Percentiles rank a stretch among this genome's conserved stretches.
Conservation (phyloP, 1,140 invertebrate species). For the Nebria ingens region DNA sequence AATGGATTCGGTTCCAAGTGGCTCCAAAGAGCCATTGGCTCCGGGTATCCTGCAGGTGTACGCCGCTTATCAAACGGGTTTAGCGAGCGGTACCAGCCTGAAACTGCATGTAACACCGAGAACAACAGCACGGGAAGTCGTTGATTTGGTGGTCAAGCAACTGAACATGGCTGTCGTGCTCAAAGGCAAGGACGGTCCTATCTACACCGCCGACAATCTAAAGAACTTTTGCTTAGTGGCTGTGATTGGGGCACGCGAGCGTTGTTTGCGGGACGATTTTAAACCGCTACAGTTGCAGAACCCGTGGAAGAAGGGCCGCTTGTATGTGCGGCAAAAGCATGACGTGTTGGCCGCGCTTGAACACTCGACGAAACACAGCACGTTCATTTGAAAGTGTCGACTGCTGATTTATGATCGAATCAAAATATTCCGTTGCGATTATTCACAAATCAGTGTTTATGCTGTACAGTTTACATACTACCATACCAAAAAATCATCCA, state of each 20-base stretch:
- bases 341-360: constrained; percentile 79
- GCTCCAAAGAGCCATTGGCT: constrained; percentile 25
- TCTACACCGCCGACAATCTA: constrained; percentile 68
- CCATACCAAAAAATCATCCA: background rate
- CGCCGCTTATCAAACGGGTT: constrained; percentile 88
- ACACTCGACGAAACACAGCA: constrained; percentile 65
- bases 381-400: constrained; percentile 38
- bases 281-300: constrained; percentile 84
- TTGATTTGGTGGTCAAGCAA: constrained; percentile 87
- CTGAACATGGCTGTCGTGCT: constrained; percentile 84
- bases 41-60: constrained; percentile 74
- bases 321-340: constrained; percentile 84
- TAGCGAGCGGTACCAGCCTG: constrained; percentile 83
- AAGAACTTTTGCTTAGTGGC: constrained; percentile 88
- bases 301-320: constrained; percentile 85
- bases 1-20: constrained; percentile 8
- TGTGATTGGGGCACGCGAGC: constrained; percentile 83
- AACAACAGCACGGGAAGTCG: constrained; percentile 86
- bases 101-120: constrained; percentile 83
- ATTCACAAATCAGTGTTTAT: background rate
- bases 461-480: background rate
- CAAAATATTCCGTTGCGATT: background rate
- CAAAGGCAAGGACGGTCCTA: constrained; percentile 75
- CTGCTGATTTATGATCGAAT: background rate
- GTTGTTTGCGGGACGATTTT: constrained; percentile 87